These are phyloP conservation scores for Acyrthosiphon pisum DNA, from an alignment of 1,140 invertebrate species.

Conservation along the genomic window DNA sequence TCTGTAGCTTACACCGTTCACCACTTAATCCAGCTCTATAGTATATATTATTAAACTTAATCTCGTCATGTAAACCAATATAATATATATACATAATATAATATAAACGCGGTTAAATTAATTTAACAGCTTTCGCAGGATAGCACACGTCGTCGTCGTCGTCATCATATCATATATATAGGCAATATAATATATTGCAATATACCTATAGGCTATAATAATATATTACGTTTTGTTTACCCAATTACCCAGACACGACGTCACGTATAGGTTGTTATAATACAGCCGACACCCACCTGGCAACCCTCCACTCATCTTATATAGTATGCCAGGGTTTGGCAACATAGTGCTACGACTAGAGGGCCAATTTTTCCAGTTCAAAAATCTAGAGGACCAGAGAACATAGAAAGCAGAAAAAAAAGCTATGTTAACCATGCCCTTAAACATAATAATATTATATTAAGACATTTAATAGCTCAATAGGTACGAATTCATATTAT, in stretches of 20 bases:
- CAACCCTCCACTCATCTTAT: not conserved
- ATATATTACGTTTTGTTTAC: conserved; percentile 3
- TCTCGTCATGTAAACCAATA: not conserved
- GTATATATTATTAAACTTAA: not conserved
- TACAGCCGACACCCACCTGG: not conserved
- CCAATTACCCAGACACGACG: not conserved
- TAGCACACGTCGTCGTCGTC: not conserved
- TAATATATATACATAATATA: not conserved
- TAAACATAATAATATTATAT: too few relatives aligned
- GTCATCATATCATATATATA: too few relatives aligned
- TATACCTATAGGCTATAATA: not conserved
- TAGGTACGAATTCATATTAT: too few relatives aligned
- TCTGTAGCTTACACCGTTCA: not conserved
- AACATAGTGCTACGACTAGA: too few relatives aligned
- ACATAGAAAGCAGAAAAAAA: too few relatives aligned
- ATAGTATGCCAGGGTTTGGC: too few relatives aligned
- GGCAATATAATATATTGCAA: not conserved
- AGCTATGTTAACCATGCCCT: too few relatives aligned
- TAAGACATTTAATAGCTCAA: too few relatives aligned
- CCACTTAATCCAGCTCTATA: not conserved
- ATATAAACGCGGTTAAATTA: not conserved
- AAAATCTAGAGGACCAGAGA: too few relatives aligned
- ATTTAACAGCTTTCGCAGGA: not conserved
- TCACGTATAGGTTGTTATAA: not conserved
- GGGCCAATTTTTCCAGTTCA: too few relatives aligned